Evolutionary conservation across 2,797 vertebrate species (phyloP), one percentile per base, ranked within the genome.

Genomic region (Rhinophrynus dorsalis): DNA sequence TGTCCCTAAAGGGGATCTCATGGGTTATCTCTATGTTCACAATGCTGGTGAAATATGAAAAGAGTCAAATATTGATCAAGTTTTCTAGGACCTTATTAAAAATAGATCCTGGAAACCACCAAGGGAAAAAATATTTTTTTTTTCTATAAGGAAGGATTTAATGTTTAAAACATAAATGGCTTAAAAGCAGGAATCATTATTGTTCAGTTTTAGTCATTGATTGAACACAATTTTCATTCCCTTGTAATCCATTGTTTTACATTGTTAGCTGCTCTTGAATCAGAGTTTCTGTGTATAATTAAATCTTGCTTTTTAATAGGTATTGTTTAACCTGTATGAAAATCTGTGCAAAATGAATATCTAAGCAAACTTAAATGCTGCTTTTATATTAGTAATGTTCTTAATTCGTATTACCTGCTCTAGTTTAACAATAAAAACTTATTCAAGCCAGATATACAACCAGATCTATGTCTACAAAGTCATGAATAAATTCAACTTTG

Each of bases 111-210:
- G 12, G 37, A 33, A 66, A 66, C 29, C 32, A 47, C 35, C 62
- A 66, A 40, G 62, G 70, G 70, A 59, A 35, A 67, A 52, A 50
- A 26, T 38, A 45, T 51, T 47, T 59, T 58, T 58, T 67, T 54
- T 27, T 59, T 27, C 17, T 29, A 23, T 48, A 21, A 66, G 62
- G 62, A 73, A 67, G 37, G 47, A 73, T 67, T 73, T 66, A 60
- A 73, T 55, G 57, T 73, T 66, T 73, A 73, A 67, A 73, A 50
- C 56, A 66, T 73, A 73, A 73, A 73, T 50, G 58, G 50, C 70
- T 66, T 26, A 73, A 65, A 73, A 66, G 29, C 29, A 35, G 45
- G 37, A 45, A 67, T 67, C 37, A 27, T 73, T 73, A 66, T 57
- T 59, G 42, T 65, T 58, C 54, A 44, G 45, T 44, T 60, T 60